A percentile compares a stretch with the other conserved stretches of the same genome.
Conservation (phyloP, 2,113 vertebrate genomes). For the Oceanodroma tethys region DNA sequence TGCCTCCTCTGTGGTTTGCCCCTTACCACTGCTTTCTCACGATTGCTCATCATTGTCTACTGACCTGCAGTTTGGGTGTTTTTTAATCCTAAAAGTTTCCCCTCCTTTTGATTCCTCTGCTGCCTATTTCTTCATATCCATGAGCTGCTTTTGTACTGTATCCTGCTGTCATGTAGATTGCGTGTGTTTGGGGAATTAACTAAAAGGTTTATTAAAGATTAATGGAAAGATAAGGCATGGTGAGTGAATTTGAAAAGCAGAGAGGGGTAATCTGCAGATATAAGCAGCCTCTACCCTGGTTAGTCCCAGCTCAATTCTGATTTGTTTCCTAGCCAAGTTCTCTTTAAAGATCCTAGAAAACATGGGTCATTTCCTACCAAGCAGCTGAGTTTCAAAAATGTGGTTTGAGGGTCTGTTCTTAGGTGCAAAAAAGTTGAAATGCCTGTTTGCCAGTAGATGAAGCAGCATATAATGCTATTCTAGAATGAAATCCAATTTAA, state of each 20-base stretch:
- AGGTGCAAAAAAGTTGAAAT: not conserved
- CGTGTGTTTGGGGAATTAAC: constrained; percentile 56
- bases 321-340: not conserved
- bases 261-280: constrained; percentile 61
- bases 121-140: not conserved
- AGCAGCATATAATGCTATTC: not conserved
- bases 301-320: constrained; percentile 25
- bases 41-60: not conserved
- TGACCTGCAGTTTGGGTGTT: not conserved
- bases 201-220: constrained; percentile 65
- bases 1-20: not conserved
- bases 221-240: constrained; percentile 62
- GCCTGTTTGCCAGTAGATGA: not conserved
- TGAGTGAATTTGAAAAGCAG: constrained; percentile 61
- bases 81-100: constrained; percentile 41
- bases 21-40: not conserved
- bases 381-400: not conserved
- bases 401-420: not conserved
- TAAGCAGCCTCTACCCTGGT: constrained; percentile 40
- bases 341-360: not conserved
- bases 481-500: not conserved
- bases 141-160: constrained; percentile 10
- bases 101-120: constrained; percentile 37
- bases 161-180: constrained; percentile 63
- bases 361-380: not conserved